Evolutionary conservation across 2,113 vertebrate species (phyloP), one percentile per base, ranked within the genome.

Genomic region (Pangasianodon hypophthalmus): DNA sequence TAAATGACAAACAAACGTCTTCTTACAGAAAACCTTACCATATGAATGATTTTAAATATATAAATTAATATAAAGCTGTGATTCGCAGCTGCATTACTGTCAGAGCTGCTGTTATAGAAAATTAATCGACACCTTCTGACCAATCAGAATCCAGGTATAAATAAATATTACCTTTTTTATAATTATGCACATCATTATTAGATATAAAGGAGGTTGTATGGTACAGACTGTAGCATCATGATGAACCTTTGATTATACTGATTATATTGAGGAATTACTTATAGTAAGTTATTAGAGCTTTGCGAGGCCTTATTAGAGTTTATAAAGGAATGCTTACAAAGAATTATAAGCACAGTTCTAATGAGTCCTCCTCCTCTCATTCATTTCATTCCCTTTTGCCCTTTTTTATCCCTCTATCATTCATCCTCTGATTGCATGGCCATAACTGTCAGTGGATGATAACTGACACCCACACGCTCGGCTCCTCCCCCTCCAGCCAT

Each of bases 361-460:
- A 82, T 13, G 32, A 41, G 14, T 58, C 64, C 84, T 54, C 83
- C 50, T 48, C 46, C 92, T 71, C 95, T 96, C 94, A 95, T 96
- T 95, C 60, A 64, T 90, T 24, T 88, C 7, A 71, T 69, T 69
- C 84, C 56, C 37, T 79, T 71, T 84, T 73, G n/a, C 29, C 54
- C 48, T 75, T 80, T 84, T 89, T 85, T 86, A 87, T 69, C 90
- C 91, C 90, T 26, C 91, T 88, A 90, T 92, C 90, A 88, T 90
- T 88, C 85, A 89, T 91, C 73, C 93, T 88, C 69, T 85, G 91
- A 93, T 95, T 96, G 93, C 94, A 94, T 92, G 88, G 94, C 92
- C 79, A 80, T 90, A 93, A 95, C 95, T 95, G 94, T 93, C 93
- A 93, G 90, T 93, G 79, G 90, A 93, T 95, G 94, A 95, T 96